Evolutionary conservation across 92 coral and sea anemone species (phyloP).

Genomic region (Umimayanthus kanabou): DNA sequence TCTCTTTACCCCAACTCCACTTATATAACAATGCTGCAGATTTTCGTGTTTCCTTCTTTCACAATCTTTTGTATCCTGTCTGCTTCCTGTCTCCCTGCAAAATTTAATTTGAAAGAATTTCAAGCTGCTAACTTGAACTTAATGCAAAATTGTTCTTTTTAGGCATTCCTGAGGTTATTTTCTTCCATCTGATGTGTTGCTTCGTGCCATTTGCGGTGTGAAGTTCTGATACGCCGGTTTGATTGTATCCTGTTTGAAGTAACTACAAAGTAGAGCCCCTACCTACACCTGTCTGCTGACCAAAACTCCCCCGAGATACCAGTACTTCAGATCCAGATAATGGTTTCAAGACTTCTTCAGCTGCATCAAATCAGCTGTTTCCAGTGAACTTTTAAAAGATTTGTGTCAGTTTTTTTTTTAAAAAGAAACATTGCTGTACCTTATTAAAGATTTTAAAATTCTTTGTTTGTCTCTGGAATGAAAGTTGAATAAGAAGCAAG

Average conservation of each 20-base stretch:
- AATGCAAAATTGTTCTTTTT: neutral
- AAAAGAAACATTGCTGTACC: neutral
- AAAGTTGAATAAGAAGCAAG: no score
- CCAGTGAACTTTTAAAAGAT: neutral
- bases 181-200: neutral
- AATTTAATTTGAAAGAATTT: no score
- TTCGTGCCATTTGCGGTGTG: neutral
- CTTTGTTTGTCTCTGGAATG: neutral
- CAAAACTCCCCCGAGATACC: neutral
- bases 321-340: neutral
- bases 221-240: neutral
- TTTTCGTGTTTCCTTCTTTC: no score
- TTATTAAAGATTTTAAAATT: neutral
- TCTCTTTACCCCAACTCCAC: no score
- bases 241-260: neutral
- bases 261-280: neutral
- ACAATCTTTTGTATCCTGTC: no score
- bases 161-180: neutral
- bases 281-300: neutral
- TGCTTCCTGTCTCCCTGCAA: no score
- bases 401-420: neutral
- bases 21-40: no score
- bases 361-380: neutral
- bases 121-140: neutral
- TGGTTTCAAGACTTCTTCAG: neutral